Percentiles rank a stretch among this genome's conserved stretches.
These are phyloP conservation scores for Malurus elegans DNA, from an alignment of 2,113 vertebrate genomes.

Conservation along the genomic window DNA sequence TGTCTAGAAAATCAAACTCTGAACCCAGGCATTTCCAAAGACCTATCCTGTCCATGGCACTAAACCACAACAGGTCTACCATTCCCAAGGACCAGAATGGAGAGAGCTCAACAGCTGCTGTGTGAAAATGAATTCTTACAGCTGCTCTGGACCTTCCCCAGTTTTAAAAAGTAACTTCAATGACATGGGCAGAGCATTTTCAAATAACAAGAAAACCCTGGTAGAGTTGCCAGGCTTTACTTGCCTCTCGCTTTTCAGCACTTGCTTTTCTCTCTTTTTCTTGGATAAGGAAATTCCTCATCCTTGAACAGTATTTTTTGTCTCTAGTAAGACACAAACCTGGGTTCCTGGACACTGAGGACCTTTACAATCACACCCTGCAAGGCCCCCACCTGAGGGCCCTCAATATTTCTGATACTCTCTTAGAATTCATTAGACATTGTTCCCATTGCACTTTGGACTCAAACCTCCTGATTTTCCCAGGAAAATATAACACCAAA, in stretches of 20 bases:
- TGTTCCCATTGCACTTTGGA: neutral
- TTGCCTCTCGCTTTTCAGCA: neutral
- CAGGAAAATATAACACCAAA: neutral
- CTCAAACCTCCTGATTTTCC: neutral
- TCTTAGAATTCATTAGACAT: neutral
- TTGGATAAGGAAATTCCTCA: neutral
- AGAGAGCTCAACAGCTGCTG: neutral
- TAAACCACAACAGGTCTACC: neutral
- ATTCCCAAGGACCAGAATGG: neutral
- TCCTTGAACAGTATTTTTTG: neutral
- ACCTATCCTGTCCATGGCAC: neutral
- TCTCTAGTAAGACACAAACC: neutral
- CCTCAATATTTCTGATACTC: neutral
- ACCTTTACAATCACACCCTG: neutral
- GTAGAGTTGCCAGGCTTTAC: neutral
- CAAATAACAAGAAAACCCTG: neutral
- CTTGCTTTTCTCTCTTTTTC: neutral
- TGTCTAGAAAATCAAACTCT: neutral
- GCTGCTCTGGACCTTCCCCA: neutral
- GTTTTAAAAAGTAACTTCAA: neutral
- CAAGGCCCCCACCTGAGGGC: neutral
- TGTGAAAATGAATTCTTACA: neutral
- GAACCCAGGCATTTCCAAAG: neutral
- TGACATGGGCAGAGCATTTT: neutral
- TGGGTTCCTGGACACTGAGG: neutral